Evolutionary conservation across 2,888 invertebrate genomes (phyloP), one percentile per base, ranked within the genome.

Genomic region (Eustalomyia histrio): DNA sequence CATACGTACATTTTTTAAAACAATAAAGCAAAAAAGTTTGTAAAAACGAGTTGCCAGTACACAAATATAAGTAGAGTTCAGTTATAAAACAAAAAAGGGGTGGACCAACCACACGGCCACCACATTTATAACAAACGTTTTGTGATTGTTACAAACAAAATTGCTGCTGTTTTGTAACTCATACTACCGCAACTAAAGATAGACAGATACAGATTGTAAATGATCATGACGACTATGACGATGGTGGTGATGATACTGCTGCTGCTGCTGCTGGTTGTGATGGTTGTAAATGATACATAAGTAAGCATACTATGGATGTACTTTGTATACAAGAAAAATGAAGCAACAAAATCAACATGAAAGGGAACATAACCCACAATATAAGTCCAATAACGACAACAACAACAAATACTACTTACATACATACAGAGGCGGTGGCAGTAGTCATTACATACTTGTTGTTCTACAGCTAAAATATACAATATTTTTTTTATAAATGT

Each of bases 401-500:
- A 61, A 57, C 33, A 57, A 60, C 39, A 55, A 33, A 29, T 50
- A 64, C 57, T 55, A 65, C 12, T 9, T 7, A 55, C 24, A 29
- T 39, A 58, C 21, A 61, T 50, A 76, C 71, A 72, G 61, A 76
- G 76, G 71, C 80, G 80, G 80, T 80, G 80, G 80, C 80, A 76
- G 76, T 80, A 67, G 75, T 76, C 72, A 71, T 80, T 76, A 76
- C 80, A 71, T 72, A 65, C 72, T 67, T 33, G 47, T 43, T 78
- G 65, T 71, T 63, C 63, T 60, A 72, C 72, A 61, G 21, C 39
- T 29, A 58, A 57, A 47, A 55, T 73, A 68, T 29, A 53, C n/a
- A n/a, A n/a, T 47, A 47, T n/a, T n/a, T n/a, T 47, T n/a, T 14
- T 47, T 47, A 10, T n/a, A n/a, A 43, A 35, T 35, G 43, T 47